Evolutionary conservation across 2,888 invertebrate species (phyloP).

Genomic region (Lycaena phlaeas): DNA sequence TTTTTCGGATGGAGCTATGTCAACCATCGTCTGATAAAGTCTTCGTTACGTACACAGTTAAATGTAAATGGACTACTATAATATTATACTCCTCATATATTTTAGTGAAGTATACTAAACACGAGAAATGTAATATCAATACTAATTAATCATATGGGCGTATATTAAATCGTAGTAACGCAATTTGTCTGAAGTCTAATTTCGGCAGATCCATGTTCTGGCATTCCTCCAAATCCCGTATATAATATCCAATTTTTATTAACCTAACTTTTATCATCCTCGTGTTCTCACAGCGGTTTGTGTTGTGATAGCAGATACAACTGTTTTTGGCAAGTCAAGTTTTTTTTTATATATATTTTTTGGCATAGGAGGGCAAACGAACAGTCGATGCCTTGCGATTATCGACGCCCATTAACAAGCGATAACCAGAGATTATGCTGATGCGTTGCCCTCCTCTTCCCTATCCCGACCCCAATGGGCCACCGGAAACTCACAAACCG

Average conservation of each 20-base stretch:
- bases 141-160: not conserved
- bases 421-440: too few relatives aligned
- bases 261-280: not conserved
- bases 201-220: not conserved
- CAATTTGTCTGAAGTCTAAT: not conserved
- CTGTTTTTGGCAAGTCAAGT: too few relatives aligned
- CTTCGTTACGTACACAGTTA: not conserved
- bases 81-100: not conserved
- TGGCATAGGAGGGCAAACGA: too few relatives aligned
- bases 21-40: not conserved
- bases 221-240: not conserved
- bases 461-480: too few relatives aligned
- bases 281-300: not conserved
- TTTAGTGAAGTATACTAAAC: not conserved
- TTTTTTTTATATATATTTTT: too few relatives aligned
- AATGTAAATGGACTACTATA: not conserved
- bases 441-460: too few relatives aligned
- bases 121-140: not conserved
- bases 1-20: not conserved
- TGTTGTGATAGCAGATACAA: too few relatives aligned
- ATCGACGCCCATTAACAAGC: too few relatives aligned
- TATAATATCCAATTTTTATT: not conserved
- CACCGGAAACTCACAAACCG: too few relatives aligned
- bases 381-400: too few relatives aligned
- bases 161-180: not conserved